A percentile compares a stretch with the other conserved stretches of the same genome.
phyloP scores from a whole-genome alignment of 2,113 vertebrate species.

The Thymallus thymallus region DNA sequence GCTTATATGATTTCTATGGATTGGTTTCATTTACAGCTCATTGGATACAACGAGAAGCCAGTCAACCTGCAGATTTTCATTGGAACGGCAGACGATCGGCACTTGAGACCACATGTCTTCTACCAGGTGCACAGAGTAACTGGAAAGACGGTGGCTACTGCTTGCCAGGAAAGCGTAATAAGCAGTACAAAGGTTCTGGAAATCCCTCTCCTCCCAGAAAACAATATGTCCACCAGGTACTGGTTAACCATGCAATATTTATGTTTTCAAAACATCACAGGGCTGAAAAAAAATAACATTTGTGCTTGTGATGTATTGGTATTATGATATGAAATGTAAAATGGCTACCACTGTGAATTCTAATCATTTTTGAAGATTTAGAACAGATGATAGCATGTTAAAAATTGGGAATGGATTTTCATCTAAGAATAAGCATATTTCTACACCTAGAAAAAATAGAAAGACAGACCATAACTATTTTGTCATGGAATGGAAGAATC shows the following conservation, averaged over 20 bases:
- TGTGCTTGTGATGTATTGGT: constrained; percentile 16
- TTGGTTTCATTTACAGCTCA: constrained; percentile 70
- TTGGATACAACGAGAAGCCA: constrained; percentile 84
- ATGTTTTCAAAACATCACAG: constrained; percentile 13
- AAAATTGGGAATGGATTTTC: not conserved
- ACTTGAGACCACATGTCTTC: constrained; percentile 89
- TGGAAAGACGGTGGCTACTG: constrained; percentile 91
- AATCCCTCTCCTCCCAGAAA: constrained; percentile 92
- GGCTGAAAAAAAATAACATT: constrained; percentile 1
- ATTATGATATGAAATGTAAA: not conserved
- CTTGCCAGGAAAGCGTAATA: constrained; percentile 86
- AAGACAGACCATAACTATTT: not conserved
- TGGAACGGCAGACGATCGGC: constrained; percentile 90
- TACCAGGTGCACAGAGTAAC: constrained; percentile 97
- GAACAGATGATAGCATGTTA: not conserved
- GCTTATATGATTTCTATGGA: constrained; percentile 4
- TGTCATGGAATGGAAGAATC: not conserved
- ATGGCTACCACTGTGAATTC: not conserved
- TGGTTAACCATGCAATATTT: constrained; percentile 15
- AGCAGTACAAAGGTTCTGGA: constrained; percentile 87
- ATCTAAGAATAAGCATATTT: too few species aligned
- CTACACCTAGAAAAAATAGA: too few species aligned
- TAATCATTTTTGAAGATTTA: constrained; percentile 7
- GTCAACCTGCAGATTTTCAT: constrained; percentile 91
- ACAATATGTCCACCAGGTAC: constrained; percentile 92